phyloP scores from a whole-genome alignment of 1,140 invertebrate genomes.

The Vanessa atalanta region DNA sequence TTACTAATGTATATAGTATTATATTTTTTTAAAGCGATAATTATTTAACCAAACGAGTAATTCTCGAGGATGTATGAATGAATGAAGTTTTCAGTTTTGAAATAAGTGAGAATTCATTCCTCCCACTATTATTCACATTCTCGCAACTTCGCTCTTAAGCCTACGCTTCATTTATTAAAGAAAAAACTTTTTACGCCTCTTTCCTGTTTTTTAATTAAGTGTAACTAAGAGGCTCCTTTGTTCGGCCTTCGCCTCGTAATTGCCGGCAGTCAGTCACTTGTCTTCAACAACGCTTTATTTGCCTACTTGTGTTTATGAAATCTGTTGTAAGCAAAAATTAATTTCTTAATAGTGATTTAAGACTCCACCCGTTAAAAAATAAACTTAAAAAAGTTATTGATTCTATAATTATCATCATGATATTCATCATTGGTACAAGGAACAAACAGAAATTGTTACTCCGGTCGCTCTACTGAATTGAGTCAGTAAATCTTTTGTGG shows the following conservation, averaged over 20 bases:
- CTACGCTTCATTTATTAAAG: constrained; percentile 32
- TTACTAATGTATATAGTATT: not conserved
- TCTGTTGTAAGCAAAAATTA: constrained; percentile 35
- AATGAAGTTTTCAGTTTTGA: not conserved
- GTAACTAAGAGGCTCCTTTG: constrained; percentile 67
- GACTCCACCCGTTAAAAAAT: not conserved
- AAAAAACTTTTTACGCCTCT: constrained; percentile 36
- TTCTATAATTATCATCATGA: no score
- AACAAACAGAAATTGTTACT: no score
- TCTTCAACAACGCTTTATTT: constrained; percentile 64
- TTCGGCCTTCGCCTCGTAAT: constrained; percentile 58
- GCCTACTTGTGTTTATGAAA: constrained; percentile 58
- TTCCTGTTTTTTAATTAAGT: constrained; percentile 71
- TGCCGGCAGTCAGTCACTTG: constrained; percentile 71
- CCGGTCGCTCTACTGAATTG: no score
- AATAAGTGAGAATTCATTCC: constrained; percentile 19
- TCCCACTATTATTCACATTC: constrained; percentile 32
- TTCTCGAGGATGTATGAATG: not conserved
- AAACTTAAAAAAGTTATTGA: no score
- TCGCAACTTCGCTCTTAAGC: constrained; percentile 28
- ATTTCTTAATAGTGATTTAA: constrained; percentile 33
- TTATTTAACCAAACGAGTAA: constrained; percentile 3
- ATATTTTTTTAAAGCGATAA: not conserved
- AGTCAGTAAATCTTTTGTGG: no score
- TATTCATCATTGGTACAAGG: no score